Evolutionary conservation across 2,888 invertebrate genomes (phyloP).

Genomic region (Syritta pipiens): DNA sequence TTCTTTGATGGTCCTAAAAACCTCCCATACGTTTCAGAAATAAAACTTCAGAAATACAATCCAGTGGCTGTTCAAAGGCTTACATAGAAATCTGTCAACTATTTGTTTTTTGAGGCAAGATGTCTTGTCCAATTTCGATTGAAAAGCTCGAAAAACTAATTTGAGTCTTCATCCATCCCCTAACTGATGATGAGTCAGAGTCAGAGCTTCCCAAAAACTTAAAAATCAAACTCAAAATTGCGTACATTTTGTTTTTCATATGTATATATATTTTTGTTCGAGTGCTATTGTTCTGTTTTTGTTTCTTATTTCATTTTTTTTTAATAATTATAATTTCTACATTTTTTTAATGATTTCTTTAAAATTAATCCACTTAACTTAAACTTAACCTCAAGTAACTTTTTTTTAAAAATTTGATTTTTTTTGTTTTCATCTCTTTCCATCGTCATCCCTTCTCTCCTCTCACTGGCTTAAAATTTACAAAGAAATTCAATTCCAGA

Average conservation of each 20-base stretch:
- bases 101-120: too few species aligned
- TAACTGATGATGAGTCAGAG: too few species aligned
- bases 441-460: background rate
- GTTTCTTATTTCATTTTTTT: conserved; percentile 20
- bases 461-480: conserved; percentile 62
- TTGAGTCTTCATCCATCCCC: too few species aligned
- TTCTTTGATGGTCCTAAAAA: too few species aligned
- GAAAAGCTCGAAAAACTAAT: too few species aligned
- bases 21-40: too few species aligned
- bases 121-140: too few species aligned
- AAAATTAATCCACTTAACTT: conserved; percentile 36
- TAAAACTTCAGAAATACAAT: too few species aligned
- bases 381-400: conserved; percentile 48
- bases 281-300: conserved; percentile 43
- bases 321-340: conserved; percentile 44
- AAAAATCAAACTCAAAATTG: background rate
- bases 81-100: too few species aligned
- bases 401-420: conserved; percentile 54
- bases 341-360: conserved; percentile 20
- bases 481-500: conserved; percentile 55
- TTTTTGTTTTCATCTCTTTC: background rate
- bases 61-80: too few species aligned
- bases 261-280: conserved; percentile 60
- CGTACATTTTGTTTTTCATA: conserved; percentile 30
- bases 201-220: too few species aligned